These are phyloP conservation scores for Ceyx cyanopectus DNA, from an alignment of 2,113 vertebrate genomes.

Conservation along the genomic window DNA sequence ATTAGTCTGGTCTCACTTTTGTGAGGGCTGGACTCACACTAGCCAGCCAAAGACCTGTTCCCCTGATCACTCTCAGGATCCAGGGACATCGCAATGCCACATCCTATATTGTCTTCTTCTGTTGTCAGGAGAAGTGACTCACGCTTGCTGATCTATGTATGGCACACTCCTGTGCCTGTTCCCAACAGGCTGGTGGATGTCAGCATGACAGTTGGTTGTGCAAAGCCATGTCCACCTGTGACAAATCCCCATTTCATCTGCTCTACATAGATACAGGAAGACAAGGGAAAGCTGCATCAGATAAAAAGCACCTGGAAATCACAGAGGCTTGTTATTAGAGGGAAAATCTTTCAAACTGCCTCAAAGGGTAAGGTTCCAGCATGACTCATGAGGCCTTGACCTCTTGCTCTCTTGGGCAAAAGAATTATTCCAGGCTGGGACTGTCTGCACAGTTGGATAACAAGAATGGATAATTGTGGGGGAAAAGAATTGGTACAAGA, in stretches of 20 bases:
- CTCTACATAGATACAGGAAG: neutral
- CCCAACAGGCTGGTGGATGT: neutral
- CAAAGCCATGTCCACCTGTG: neutral
- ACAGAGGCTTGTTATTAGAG: neutral
- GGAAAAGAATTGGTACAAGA: neutral
- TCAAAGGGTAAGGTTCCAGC: neutral
- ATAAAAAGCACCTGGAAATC: neutral
- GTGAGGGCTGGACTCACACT: neutral
- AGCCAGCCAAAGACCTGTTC: neutral
- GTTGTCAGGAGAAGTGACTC: neutral
- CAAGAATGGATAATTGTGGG: neutral
- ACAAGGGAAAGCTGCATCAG: neutral
- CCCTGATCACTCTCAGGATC: neutral
- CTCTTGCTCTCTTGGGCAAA: neutral
- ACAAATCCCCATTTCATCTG: neutral
- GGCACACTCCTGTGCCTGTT: neutral
- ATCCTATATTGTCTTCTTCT: neutral
- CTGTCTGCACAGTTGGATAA: neutral
- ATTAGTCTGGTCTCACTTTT: neutral
- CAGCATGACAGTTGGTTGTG: fast-evolving
- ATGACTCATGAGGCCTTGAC: neutral
- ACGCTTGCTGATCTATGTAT: fast-evolving
- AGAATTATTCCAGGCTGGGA: neutral
- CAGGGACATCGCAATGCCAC: neutral
- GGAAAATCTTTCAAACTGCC: neutral